phyloP scores from a whole-genome alignment of 2,113 vertebrate genomes.

The Ancistrus triradiatus region DNA sequence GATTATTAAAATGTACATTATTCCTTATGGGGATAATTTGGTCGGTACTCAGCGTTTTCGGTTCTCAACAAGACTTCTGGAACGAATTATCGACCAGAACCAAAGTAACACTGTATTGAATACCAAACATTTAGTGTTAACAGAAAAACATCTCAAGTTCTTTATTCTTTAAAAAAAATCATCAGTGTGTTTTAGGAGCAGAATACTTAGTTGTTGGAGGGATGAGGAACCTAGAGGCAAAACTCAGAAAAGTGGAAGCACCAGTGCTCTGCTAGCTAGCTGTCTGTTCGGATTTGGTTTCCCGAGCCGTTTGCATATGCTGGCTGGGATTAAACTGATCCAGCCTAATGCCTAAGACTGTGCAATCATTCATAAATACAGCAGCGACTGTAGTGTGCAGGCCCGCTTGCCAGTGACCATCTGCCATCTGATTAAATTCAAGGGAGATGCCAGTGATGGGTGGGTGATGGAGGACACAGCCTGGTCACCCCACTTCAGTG shows the following conservation, averaged over 20 bases:
- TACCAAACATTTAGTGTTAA: too few relatives aligned
- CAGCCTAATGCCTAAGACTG: constrained; percentile 65
- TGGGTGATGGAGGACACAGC: not conserved
- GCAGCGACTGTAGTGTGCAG: constrained; percentile 46
- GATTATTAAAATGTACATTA: too few relatives aligned
- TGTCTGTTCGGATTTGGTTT: constrained; percentile 51
- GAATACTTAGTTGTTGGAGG: not conserved
- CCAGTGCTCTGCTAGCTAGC: constrained; percentile 34
- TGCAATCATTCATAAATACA: constrained; percentile 72
- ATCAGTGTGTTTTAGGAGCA: not conserved
- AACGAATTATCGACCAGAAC: too few relatives aligned
- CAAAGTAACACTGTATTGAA: too few relatives aligned
- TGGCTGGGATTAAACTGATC: constrained; percentile 70
- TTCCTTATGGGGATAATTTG: too few relatives aligned
- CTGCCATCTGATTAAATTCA: constrained; percentile 66
- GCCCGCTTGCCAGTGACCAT: constrained; percentile 50
- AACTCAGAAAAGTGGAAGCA: not conserved
- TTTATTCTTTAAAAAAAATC: not conserved
- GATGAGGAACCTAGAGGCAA: not conserved
- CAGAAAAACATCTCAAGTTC: too few relatives aligned
- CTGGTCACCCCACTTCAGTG: not conserved
- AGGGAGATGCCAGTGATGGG: constrained; percentile 53
- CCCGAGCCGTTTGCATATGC: constrained; percentile 62
- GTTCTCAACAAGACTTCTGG: too few relatives aligned
- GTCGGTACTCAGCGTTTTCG: too few relatives aligned